Conservation (phyloP, 2,797 vertebrate species). For the Pipistrellus pygmaeus region DNA sequence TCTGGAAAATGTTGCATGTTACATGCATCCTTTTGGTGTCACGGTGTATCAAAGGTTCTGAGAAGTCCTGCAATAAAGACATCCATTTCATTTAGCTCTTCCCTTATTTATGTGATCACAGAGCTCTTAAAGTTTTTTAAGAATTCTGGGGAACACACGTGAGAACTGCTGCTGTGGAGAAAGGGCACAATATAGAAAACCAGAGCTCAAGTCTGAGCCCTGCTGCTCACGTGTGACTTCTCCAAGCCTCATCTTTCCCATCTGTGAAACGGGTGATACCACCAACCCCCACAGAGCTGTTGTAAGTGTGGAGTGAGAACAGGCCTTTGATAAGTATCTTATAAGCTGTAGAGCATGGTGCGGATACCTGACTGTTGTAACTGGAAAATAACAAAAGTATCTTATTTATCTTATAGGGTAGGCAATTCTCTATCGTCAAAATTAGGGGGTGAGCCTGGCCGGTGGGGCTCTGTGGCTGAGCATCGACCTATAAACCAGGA, state of each 20-base stretch:
- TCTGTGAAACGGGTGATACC: neutral
- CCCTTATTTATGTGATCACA: neutral
- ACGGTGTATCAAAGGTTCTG: neutral
- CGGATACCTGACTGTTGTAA: neutral
- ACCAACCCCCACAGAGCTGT: neutral
- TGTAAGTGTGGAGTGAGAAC: neutral
- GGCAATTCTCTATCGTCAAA: neutral
- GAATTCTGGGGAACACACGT: neutral
- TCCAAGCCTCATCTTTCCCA: neutral
- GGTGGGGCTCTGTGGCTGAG: too few species aligned
- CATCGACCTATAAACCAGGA: too few species aligned
- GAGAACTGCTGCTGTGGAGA: neutral
- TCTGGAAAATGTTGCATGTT: fast-evolving
- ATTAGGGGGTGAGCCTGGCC: neutral
- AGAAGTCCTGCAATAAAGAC: neutral
- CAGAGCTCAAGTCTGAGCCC: neutral
- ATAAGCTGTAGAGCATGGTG: neutral
- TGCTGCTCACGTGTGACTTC: neutral
- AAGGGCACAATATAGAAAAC: neutral
- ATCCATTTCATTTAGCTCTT: neutral
- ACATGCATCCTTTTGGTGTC: fast-evolving
- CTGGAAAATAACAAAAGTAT: neutral
- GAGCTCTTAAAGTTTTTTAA: neutral
- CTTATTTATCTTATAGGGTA: neutral
- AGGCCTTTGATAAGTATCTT: neutral